phyloP scores from a whole-genome alignment of 2,113 vertebrate genomes.

The Coreoperca whiteheadi region DNA sequence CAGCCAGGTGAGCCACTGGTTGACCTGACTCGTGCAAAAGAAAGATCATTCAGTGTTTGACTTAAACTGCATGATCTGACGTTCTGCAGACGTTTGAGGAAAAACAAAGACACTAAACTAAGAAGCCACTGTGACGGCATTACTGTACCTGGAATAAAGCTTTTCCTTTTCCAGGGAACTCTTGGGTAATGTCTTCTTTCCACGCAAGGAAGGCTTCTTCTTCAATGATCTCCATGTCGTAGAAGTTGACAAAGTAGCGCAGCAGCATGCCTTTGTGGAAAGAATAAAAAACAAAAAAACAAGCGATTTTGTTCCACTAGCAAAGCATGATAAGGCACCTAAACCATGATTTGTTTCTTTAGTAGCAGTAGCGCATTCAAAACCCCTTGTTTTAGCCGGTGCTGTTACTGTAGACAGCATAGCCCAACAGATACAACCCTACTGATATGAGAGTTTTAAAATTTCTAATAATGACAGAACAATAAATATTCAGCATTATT shows the following conservation, averaged over 20 bases:
- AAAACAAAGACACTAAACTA: background rate
- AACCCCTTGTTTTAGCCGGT: background rate
- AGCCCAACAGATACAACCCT: background rate
- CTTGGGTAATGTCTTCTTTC: conserved; percentile 99
- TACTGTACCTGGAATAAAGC: conserved; percentile 96
- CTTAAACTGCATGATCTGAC: background rate
- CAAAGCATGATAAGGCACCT: background rate
- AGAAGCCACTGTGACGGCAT: background rate
- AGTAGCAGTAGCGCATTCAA: background rate
- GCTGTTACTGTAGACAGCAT: background rate
- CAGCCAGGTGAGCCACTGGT: conserved; percentile 99
- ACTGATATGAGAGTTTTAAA: no score
- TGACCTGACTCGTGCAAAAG: conserved; percentile 85
- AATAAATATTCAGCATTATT: no score
- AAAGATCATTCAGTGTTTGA: no score
- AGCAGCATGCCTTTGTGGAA: conserved; percentile 92
- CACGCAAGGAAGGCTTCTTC: conserved; percentile 99
- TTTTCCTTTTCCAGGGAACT: conserved; percentile 99
- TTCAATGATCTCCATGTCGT: conserved; percentile 99
- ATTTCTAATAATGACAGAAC: no score
- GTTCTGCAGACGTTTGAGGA: background rate
- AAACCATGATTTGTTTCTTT: background rate
- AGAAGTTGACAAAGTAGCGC: conserved; percentile 98
- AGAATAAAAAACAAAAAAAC: background rate
- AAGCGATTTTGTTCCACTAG: background rate